These are phyloP conservation scores for Trichoplusia ni DNA, from an alignment of 1,140 invertebrate species.

Conservation along the genomic window DNA sequence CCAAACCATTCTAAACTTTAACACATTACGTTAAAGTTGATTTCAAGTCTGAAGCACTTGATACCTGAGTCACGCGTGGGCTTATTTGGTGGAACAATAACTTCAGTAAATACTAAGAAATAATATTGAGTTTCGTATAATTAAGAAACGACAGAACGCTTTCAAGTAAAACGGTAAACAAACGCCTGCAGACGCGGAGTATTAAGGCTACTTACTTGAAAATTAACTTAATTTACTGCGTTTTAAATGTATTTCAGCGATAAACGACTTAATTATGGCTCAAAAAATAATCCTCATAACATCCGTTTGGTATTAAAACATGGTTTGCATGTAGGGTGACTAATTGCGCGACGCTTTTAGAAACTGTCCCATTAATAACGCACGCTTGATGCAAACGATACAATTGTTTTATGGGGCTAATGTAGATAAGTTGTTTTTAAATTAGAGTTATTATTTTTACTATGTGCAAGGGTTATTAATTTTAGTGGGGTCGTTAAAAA, in stretches of 20 bases:
- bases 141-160: constrained; percentile 36
- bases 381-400: constrained; percentile 14
- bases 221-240: constrained; percentile 47
- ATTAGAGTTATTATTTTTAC: constrained; percentile 4
- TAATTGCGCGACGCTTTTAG: constrained; percentile 25
- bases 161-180: constrained; percentile 29
- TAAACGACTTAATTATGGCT: constrained; percentile 56
- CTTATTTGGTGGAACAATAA: constrained; percentile 60
- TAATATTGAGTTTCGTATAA: constrained; percentile 22
- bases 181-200: constrained; percentile 4
- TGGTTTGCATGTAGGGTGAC: constrained; percentile 35
- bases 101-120: constrained; percentile 45
- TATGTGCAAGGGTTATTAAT: too few relatives aligned
- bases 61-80: constrained; percentile 36
- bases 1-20: constrained; percentile 19
- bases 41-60: constrained; percentile 1
- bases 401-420: constrained; percentile 18
- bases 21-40: not conserved
- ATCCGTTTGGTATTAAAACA: constrained; percentile 49
- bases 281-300: constrained; percentile 49
- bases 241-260: constrained; percentile 45
- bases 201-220: constrained; percentile 25
- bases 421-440: constrained; percentile 6
- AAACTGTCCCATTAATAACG: constrained; percentile 16
- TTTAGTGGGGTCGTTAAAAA: too few relatives aligned